Base-by-base conservation (phyloP, 2,888 invertebrate species). In the Xylocampa areola region DNA sequence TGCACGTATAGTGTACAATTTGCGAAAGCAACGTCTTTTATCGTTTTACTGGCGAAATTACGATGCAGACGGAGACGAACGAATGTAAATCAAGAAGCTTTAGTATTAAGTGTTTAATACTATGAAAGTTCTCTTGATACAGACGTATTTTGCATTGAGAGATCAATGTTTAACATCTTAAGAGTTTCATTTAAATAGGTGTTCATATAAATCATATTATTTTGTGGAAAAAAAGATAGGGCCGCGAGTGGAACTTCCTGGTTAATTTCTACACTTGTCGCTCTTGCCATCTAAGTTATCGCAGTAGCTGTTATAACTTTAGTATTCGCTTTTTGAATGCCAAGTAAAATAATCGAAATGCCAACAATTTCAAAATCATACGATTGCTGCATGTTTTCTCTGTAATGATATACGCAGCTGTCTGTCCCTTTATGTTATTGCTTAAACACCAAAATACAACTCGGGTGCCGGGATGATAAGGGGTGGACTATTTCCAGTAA, bases 21-120 rank as follows among this genome's bases (percentile, higher is more conserved):
- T 67, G 32, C 37, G 48, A 43, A 67, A 48, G 48, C 68, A 45
- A 33, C 45, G 61, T 58, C 36, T 67, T 67, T 61, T 62, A 62
- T 59, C 32, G 37, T 29, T 41, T 30, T 8, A 11, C 7, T 14
- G 23, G 25, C 23, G 10, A 41, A 48, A 62, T 67, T 48, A 59
- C 68, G 48, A 33, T 62, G 47, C 17, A 59, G 68, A 57, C 39
- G 35, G 61, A 30, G 8, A 5, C 23, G 32, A 29, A 41, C 19
- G 32, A 67, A 67, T 59, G 41, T 67, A 67, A 67, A 62, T 62
- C 68, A 48, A 29, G 39, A 19, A 61, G 67, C 35, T 66, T 57
- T 23, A 47, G 30, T 37, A 33, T 27, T 21, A 13, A 36, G 30
- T 30, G 54, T 55, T 65, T 27, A 43, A 17, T 65, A 39, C 55